phyloP scores from a whole-genome alignment of 2,888 invertebrate genomes.

The Acanthacorydalis orientalis region DNA sequence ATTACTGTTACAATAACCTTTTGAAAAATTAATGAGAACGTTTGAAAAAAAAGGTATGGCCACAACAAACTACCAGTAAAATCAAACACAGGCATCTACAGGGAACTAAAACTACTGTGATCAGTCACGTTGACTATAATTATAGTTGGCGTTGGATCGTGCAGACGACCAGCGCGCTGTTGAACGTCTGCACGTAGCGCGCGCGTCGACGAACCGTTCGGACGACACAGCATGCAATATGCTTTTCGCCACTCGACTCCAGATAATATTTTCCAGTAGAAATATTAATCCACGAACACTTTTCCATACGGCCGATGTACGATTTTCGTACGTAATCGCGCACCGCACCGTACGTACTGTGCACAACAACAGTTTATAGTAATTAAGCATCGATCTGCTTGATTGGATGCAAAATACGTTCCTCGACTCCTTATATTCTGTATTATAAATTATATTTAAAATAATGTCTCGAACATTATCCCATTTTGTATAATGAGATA shows the following conservation, averaged over 20 bases:
- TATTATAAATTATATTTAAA: constrained; percentile 3
- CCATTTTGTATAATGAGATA: constrained; percentile 1
- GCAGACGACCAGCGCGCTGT: background rate
- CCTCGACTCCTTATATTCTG: constrained; percentile 10
- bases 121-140: constrained; percentile 14
- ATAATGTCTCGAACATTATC: constrained; percentile 6
- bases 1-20: no score
- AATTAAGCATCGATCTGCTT: constrained; percentile 24
- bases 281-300: no score
- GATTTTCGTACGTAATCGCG: no score
- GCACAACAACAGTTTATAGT: constrained; percentile 11
- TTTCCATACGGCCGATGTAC: no score
- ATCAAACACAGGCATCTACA: constrained; percentile 7
- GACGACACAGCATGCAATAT: constrained; percentile 3
- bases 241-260: constrained; percentile 7
- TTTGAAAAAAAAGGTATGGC: no score
- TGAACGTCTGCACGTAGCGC: background rate
- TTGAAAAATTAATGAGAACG: no score
- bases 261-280: background rate
- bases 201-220: background rate
- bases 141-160: constrained; percentile 11
- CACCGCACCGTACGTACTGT: constrained; percentile 13
- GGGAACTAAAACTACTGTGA: constrained; percentile 13
- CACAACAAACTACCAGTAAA: background rate
- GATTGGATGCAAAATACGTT: constrained; percentile 23